Evolutionary conservation across 2,113 vertebrate species (phyloP), one percentile per base, ranked within the genome.

Genomic region (Tautogolabrus adspersus): DNA sequence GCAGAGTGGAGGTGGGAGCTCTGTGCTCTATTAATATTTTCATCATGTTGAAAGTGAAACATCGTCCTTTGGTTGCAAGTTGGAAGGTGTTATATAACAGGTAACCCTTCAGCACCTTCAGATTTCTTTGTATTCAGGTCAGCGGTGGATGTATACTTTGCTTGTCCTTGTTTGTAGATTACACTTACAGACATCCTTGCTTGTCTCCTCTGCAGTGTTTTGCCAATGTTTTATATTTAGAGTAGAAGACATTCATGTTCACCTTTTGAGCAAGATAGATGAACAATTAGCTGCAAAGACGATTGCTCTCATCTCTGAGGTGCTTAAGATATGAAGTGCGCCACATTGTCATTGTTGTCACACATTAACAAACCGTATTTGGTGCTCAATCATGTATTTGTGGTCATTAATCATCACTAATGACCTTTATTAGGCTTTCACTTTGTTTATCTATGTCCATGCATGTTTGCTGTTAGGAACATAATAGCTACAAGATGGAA

Each of bases 391-490:
- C 66, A 74, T 75, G 55, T 77, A 57, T 85, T 83, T 84, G 61
- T 54, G 47, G 72, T 66, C 58, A 83, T 90, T 75, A 77, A 86
- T 89, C 78, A 83, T 84, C 26, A 51, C 75, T 81, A 84, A 83
- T 26, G 57, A 73, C 73, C 68, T 77, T 86, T 73, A 81, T 84
- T 77, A 75, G 37, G 66, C 51, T 57, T 63, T 68, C 70, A 79
- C 40, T 78, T 68, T 57, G 71, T 78, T 78, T 72, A 57, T 86
- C 84, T 80, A 49, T 47, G 68, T 79, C 74, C 40, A 51, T 40
- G 51, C 59, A 56, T 78, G 70, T 86, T 82, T 79, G 69, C 26
- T 44, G 47, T 77, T 77, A 68, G 51, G 71, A 85, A 82, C 70
- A 72, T 74, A 69, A 86, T 66, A 66, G 60, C 72, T 69, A 81